Percentiles rank a stretch among this genome's conserved stretches.
Evolutionary conservation across 92 coral and sea anemone genomes (phyloP).

Genomic region (Montipora capitata): DNA sequence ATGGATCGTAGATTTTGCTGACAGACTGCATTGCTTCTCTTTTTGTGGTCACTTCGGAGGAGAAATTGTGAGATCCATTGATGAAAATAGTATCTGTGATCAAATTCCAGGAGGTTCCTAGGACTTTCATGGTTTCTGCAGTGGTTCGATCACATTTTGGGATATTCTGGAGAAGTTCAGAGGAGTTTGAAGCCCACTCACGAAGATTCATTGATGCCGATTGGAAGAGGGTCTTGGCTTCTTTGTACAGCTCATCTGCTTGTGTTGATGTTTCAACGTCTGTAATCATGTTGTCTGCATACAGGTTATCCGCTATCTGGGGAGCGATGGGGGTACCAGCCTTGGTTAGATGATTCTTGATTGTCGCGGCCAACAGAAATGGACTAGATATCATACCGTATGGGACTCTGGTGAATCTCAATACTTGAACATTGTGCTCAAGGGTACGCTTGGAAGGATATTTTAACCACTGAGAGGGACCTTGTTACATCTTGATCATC

Average conservation of each 20-base stretch:
- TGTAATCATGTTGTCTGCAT: slow-evolving; percentile 19
- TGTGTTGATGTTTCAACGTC: too few species aligned
- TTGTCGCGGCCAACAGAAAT: slow-evolving; percentile 42
- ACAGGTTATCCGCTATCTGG: slow-evolving; percentile 49
- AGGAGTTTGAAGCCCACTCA: slow-evolving; percentile 68
- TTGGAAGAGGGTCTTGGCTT: slow-evolving; percentile 42
- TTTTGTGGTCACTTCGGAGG: too few species aligned
- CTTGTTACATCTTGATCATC: slow-evolving; percentile 58
- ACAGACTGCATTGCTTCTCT: too few species aligned
- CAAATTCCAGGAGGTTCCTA: too few species aligned
- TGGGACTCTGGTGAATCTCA: slow-evolving; percentile 52
- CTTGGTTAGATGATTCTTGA: slow-evolving; percentile 46
- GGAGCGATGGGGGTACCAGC: slow-evolving; percentile 21
- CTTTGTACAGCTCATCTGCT: slow-evolving; percentile 28
- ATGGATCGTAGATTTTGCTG: slow-evolving; percentile 13
- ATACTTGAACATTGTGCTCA: slow-evolving; percentile 39
- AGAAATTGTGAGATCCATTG: too few species aligned
- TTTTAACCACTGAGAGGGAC: slow-evolving; percentile 8
- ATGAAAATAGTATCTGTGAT: too few species aligned
- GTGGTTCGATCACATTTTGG: slow-evolving; percentile 31
- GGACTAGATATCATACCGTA: slow-evolving; percentile 50
- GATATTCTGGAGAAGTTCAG: slow-evolving; percentile 42
- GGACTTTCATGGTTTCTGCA: too few species aligned
- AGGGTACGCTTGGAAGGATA: background rate
- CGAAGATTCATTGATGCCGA: slow-evolving; percentile 66